Percentiles rank a stretch among this genome's conserved stretches.
These are phyloP conservation scores for Oophaga pumilio DNA, from an alignment of 2,113 vertebrate genomes.

Conservation along the genomic window DNA sequence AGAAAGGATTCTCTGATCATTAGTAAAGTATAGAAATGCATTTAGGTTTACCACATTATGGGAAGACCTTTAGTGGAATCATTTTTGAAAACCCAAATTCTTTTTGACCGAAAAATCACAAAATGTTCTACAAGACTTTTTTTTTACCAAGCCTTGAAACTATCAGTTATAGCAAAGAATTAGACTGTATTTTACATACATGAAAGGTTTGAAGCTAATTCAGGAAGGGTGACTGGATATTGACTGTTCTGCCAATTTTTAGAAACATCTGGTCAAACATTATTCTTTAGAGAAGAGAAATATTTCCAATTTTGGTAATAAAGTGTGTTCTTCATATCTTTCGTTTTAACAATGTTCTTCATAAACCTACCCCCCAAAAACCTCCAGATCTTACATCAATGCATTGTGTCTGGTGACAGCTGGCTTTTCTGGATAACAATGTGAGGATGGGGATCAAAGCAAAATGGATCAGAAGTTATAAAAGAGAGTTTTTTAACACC, in stretches of 20 bases:
- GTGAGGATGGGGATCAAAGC: slow-evolving; percentile 20
- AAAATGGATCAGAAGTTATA: neutral
- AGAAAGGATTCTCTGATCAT: neutral
- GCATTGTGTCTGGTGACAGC: slow-evolving; percentile 1
- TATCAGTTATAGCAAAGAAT: neutral
- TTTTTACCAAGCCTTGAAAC: neutral
- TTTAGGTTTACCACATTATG: neutral
- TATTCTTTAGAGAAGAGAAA: slow-evolving; percentile 24
- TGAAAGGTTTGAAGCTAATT: neutral
- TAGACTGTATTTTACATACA: slow-evolving; percentile 20
- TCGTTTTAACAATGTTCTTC: neutral
- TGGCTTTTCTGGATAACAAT: slow-evolving; percentile 27
- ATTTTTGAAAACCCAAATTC: neutral
- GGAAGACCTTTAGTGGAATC: no score
- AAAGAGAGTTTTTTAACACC: neutral
- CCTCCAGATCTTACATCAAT: slow-evolving; percentile 3
- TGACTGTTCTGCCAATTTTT: slow-evolving; percentile 18
- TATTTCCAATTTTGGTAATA: slow-evolving; percentile 53
- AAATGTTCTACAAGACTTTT: neutral
- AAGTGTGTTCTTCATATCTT: neutral
- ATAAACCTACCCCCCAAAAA: slow-evolving; percentile 10
- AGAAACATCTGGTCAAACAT: slow-evolving; percentile 38
- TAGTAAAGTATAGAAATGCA: neutral
- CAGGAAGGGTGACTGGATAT: slow-evolving; percentile 14
- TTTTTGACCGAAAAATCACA: neutral